These are phyloP conservation scores for Drosophila melanogaster DNA, from an alignment of 1,140 invertebrate genomes.

Conservation along the genomic window DNA sequence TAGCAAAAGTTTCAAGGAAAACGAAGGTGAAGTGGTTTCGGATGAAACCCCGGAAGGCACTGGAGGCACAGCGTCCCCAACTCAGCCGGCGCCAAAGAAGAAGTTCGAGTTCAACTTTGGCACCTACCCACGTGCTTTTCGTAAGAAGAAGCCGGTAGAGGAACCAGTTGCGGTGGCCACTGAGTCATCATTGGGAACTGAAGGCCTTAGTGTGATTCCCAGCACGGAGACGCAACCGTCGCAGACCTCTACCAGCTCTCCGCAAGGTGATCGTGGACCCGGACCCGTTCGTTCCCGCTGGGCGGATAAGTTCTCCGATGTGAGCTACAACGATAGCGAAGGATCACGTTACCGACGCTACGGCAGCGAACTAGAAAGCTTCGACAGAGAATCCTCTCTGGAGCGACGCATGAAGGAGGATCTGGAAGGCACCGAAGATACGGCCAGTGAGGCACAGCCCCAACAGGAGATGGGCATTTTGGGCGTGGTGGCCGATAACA, in stretches of 20 bases:
- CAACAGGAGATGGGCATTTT: slow-evolving; percentile 70
- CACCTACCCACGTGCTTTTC: slow-evolving; percentile 91
- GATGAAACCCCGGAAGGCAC: slow-evolving; percentile 39
- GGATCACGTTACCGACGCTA: slow-evolving; percentile 78
- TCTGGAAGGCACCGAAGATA: slow-evolving; percentile 65
- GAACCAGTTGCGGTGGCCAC: slow-evolving; percentile 60
- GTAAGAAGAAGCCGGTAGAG: slow-evolving; percentile 86
- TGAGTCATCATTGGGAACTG: slow-evolving; percentile 73
- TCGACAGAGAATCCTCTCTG: slow-evolving; percentile 84
- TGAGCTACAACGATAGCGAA: slow-evolving; percentile 85
- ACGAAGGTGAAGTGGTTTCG: slow-evolving; percentile 52
- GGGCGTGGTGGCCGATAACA: slow-evolving; percentile 69
- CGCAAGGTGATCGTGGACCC: slow-evolving; percentile 84
- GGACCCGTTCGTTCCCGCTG: slow-evolving; percentile 85
- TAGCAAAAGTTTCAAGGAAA: slow-evolving; percentile 82
- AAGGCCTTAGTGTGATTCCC: slow-evolving; percentile 81
- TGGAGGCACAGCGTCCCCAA: slow-evolving; percentile 41
- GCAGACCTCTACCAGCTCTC: slow-evolving; percentile 85
- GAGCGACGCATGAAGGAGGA: slow-evolving; percentile 83
- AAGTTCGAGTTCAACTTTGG: slow-evolving; percentile 90
- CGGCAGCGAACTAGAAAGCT: slow-evolving; percentile 83
- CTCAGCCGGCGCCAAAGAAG: slow-evolving; percentile 84
- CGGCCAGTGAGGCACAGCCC: slow-evolving; percentile 67
- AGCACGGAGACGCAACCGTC: slow-evolving; percentile 83
- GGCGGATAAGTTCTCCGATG: slow-evolving; percentile 85